Evolutionary conservation across 2,113 vertebrate species (phyloP).

Genomic region (Istiophorus platypterus): DNA sequence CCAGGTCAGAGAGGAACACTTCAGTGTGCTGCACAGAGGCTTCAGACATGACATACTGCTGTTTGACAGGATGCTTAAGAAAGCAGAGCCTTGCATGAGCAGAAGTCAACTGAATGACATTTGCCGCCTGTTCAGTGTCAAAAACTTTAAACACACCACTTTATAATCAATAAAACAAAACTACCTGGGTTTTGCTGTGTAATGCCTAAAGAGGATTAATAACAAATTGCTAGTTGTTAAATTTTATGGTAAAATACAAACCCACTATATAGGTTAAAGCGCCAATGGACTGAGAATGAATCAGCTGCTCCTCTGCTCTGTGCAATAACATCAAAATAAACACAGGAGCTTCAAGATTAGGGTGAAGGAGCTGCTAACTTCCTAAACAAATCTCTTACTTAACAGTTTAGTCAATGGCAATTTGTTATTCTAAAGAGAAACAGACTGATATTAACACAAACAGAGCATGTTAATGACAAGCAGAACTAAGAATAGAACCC

Average conservation of each 20-base stretch:
- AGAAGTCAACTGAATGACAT: constrained; percentile 52
- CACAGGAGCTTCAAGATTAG: constrained; percentile 36
- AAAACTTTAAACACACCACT: constrained; percentile 44
- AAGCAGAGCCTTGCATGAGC: constrained; percentile 52
- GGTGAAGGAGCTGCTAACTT: constrained; percentile 34
- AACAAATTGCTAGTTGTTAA: constrained; percentile 47
- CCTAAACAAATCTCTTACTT: constrained; percentile 54
- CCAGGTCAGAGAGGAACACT: constrained; percentile 66
- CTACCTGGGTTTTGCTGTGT: constrained; percentile 3
- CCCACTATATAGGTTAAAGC: constrained; percentile 16
- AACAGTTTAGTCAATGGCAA: constrained; percentile 58
- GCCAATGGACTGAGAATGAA: constrained; percentile 51
- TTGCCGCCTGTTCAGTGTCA: constrained; percentile 56
- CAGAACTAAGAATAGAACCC: constrained; percentile 34
- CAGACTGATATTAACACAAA: constrained; percentile 42
- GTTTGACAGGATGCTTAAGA: constrained; percentile 68
- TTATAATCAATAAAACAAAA: constrained; percentile 50
- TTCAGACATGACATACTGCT: constrained; percentile 62
- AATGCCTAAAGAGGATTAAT: constrained; percentile 27
- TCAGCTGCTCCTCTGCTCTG: constrained; percentile 45
- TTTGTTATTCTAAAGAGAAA: constrained; percentile 69
- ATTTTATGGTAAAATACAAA: constrained; percentile 41
- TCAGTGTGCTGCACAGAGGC: constrained; percentile 31
- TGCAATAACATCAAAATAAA: constrained; percentile 51
- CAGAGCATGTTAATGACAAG: constrained; percentile 54